These are phyloP conservation scores for Heliocidaris erythrogramma DNA, from an alignment of 35 echinoderm and acorn worm genomes.

Conservation along the genomic window DNA sequence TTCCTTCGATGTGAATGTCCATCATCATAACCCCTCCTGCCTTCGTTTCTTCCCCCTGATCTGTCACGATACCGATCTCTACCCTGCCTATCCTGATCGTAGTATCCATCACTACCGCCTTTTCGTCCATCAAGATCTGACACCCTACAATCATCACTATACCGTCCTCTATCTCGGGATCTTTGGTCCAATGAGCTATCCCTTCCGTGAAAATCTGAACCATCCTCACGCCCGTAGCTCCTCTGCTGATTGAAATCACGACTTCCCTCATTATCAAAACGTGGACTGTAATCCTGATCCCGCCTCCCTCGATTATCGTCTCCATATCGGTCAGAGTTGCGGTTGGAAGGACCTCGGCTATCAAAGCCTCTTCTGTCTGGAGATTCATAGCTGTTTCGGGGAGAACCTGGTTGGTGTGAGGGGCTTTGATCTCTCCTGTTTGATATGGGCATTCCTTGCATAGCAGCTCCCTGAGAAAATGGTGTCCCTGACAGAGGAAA, in stretches of 20 bases:
- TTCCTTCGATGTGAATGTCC: not conserved
- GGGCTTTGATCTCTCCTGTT: not conserved
- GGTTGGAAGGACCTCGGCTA: not conserved
- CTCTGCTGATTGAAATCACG: not conserved
- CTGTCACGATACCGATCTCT: conserved; percentile 1
- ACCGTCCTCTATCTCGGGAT: not conserved
- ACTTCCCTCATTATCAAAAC: not conserved
- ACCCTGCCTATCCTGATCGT: not conserved
- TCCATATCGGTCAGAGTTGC: not conserved
- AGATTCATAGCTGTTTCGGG: not conserved
- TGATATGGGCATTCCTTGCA: not conserved
- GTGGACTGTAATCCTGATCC: not conserved
- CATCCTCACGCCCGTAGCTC: not conserved
- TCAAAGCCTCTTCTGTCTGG: not conserved
- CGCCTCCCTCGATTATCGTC: not conserved
- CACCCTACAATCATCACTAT: not conserved
- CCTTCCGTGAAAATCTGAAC: not conserved
- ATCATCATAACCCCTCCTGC: conserved; percentile 5
- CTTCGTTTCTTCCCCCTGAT: not conserved
- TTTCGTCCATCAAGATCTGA: not conserved
- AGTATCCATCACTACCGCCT: not conserved
- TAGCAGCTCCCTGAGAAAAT: conserved; percentile 21
- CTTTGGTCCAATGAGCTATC: conserved; percentile 20
- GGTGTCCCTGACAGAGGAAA: not conserved
- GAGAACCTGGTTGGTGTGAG: not conserved